phyloP scores from a whole-genome alignment of 1,140 invertebrate species.

The Globodera ellingtonae region DNA sequence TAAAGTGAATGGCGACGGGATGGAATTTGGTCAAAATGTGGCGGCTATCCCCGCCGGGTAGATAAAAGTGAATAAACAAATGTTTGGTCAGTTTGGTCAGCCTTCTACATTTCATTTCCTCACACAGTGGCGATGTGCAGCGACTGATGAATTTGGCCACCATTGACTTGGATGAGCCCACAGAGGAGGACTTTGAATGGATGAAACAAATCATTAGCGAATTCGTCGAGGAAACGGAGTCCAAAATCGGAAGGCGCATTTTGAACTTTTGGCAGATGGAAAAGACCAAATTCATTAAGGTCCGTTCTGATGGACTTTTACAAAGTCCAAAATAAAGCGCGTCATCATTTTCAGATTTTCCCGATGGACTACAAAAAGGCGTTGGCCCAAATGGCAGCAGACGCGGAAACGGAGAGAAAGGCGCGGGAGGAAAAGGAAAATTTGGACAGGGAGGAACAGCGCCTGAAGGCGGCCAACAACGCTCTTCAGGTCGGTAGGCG shows the following conservation, averaged over 20 bases:
- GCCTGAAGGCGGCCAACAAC: constrained; percentile 21
- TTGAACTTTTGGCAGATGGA: constrained; percentile 80
- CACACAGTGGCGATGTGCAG: constrained; percentile 28
- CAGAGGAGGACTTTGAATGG: constrained; percentile 77
- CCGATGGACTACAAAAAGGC: constrained; percentile 93
- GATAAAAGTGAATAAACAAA: not conserved
- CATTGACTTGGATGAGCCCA: constrained; percentile 60
- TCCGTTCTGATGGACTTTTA: not conserved
- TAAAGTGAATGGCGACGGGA: not conserved
- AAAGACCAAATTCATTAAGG: constrained; percentile 66
- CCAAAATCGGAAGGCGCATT: constrained; percentile 79
- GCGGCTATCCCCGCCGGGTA: too few species aligned
- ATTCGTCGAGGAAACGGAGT: constrained; percentile 87
- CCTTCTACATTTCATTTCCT: not conserved
- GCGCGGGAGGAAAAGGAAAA: constrained; percentile 63
- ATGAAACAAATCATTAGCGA: constrained; percentile 81
- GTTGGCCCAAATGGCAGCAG: constrained; percentile 76
- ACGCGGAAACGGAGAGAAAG: constrained; percentile 64
- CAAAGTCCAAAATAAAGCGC: not conserved
- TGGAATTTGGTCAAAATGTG: too few species aligned
- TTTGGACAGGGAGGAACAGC: constrained; percentile 25
- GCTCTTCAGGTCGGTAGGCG: constrained; percentile 29
- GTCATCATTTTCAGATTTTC: constrained; percentile 73
- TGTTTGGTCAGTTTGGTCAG: not conserved
- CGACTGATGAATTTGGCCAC: constrained; percentile 60